phyloP scores from a whole-genome alignment of 92 coral and sea anemone genomes.

The Paragorgia papillata region DNA sequence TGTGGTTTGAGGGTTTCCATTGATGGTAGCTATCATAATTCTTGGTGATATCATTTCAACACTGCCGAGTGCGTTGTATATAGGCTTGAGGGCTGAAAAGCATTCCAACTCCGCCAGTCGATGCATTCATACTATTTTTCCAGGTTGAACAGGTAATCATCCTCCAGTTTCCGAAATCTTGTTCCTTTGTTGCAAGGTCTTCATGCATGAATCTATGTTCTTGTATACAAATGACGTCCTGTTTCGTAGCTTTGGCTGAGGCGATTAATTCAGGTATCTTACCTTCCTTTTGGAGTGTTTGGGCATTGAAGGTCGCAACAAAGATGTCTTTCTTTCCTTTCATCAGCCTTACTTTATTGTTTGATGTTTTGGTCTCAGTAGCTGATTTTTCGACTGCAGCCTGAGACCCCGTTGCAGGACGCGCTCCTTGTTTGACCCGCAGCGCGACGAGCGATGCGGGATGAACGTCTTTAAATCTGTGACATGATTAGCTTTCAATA shows the following conservation, averaged over 20 bases:
- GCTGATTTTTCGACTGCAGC: constrained; percentile 44
- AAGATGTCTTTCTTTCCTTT: no score
- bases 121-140: constrained; percentile 22
- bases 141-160: constrained; percentile 31
- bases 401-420: constrained; percentile 32
- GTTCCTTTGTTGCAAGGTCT: not conserved
- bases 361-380: no score
- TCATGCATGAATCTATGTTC: constrained; percentile 29
- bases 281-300: not conserved
- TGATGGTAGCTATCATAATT: constrained; percentile 36
- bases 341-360: no score
- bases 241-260: not conserved
- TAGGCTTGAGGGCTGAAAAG: constrained; percentile 28
- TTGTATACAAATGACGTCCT: constrained; percentile 38
- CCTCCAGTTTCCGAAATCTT: constrained; percentile 21
- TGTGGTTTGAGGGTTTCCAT: constrained; percentile 53
- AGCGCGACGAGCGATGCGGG: constrained; percentile 42
- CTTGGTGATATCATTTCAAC: constrained; percentile 1
- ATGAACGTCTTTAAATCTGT: constrained; percentile 15
- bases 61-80: constrained; percentile 3
- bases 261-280: constrained; percentile 5
- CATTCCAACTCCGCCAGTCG: constrained; percentile 40
- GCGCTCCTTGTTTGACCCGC: constrained; percentile 50
- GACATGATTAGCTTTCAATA: constrained; percentile 1
- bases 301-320: no score